phyloP scores from a whole-genome alignment of 2,888 invertebrate species.

The Epinotia nisella region DNA sequence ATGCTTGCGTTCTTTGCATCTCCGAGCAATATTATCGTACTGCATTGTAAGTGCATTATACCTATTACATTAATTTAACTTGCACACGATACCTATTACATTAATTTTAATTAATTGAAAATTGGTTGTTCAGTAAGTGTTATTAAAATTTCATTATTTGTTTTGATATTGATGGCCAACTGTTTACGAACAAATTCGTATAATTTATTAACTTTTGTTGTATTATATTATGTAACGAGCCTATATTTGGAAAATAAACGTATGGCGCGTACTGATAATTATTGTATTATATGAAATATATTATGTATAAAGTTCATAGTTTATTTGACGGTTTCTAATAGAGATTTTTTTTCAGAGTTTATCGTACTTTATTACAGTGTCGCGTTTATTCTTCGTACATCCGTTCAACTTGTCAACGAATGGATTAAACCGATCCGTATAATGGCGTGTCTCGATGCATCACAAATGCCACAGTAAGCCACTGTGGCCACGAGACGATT shows the following conservation, averaged over 20 bases:
- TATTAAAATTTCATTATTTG: neutral
- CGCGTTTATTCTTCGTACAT: neutral
- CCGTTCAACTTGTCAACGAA: slow-evolving; percentile 8
- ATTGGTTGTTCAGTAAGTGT: too few species aligned
- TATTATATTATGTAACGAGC: too few species aligned
- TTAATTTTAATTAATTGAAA: too few species aligned
- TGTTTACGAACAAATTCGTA: neutral
- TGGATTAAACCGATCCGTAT: slow-evolving; percentile 21
- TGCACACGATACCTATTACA: too few species aligned
- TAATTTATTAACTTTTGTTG: too few species aligned
- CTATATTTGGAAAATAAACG: neutral
- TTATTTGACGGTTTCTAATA: too few species aligned
- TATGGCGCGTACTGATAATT: neutral
- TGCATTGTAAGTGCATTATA: too few species aligned
- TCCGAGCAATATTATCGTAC: too few species aligned
- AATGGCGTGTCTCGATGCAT: slow-evolving; percentile 28
- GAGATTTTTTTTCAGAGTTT: neutral
- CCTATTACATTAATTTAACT: too few species aligned
- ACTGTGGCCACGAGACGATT: slow-evolving; percentile 43
- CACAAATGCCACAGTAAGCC: slow-evolving; percentile 39
- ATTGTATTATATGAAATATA: too few species aligned
- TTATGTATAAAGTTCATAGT: too few species aligned
- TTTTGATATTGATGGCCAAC: neutral
- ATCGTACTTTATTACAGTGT: neutral
- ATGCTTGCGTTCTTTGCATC: too few species aligned